Conservation (phyloP, 2,888 invertebrate genomes). For the Macrophya annulata region DNA sequence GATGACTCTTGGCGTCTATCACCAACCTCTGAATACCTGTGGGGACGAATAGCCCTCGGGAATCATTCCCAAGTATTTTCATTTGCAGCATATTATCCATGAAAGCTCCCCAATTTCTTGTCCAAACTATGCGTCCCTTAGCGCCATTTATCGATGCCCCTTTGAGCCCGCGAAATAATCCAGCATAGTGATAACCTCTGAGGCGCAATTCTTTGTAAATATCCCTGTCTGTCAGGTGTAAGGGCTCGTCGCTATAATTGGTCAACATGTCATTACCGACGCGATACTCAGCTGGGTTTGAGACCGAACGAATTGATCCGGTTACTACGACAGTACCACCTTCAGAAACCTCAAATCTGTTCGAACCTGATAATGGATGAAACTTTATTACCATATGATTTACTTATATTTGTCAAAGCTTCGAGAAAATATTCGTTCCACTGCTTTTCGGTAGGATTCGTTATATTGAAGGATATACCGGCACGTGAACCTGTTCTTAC, state of each 20-base stretch:
- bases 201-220: constrained; percentile 67
- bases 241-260: constrained; percentile 61
- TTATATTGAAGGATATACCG: constrained; percentile 63
- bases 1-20: constrained; percentile 75
- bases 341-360: constrained; percentile 83
- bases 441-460: no score
- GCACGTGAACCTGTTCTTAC: constrained; percentile 67
- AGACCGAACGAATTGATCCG: constrained; percentile 84
- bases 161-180: constrained; percentile 75
- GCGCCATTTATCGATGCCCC: constrained; percentile 62
- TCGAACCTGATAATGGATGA: constrained; percentile 74
- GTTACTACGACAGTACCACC: constrained; percentile 87
- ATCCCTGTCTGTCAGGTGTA: constrained; percentile 70
- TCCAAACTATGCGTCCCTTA: constrained; percentile 74
- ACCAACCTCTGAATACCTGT: constrained; percentile 78
- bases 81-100: constrained; percentile 83
- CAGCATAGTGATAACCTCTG: constrained; percentile 75
- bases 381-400: background rate
- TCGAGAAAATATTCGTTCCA: no score
- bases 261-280: constrained; percentile 70
- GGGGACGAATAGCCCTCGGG: constrained; percentile 78
- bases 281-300: constrained; percentile 74
- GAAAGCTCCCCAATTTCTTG: constrained; percentile 82
- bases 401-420: background rate
- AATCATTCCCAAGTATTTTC: constrained; percentile 74